These are phyloP conservation scores for Magallana ariakensis DNA, from an alignment of 1,140 invertebrate species.

Conservation along the genomic window DNA sequence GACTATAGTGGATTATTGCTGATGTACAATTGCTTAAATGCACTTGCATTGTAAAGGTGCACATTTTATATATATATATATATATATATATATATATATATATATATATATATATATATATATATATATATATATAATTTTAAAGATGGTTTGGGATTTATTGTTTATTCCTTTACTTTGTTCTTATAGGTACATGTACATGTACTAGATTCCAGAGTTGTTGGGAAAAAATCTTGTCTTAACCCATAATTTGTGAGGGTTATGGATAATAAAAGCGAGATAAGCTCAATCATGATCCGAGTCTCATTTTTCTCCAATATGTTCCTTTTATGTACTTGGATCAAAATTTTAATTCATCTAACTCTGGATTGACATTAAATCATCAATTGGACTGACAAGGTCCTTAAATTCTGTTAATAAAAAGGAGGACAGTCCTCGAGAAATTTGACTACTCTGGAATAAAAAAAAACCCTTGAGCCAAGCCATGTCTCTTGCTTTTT, in stretches of 20 bases:
- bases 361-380: background rate
- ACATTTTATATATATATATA: too few relatives aligned
- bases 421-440: background rate
- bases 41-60: background rate
- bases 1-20: slow-evolving; percentile 10
- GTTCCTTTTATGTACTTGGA: background rate
- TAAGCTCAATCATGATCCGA: slow-evolving; percentile 1
- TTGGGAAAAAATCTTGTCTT: too few relatives aligned
- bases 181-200: background rate
- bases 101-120: too few relatives aligned
- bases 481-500: slow-evolving; percentile 10
- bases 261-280: slow-evolving; percentile 1
- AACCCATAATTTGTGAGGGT: too few relatives aligned
- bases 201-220: slow-evolving; percentile 5
- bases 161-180: slow-evolving; percentile 2
- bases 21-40: slow-evolving; percentile 3
- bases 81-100: too few relatives aligned
- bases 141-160: slow-evolving; percentile 16
- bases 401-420: slow-evolving; percentile 8
- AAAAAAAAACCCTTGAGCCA: background rate
- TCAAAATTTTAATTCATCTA: background rate
- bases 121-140: too few relatives aligned
- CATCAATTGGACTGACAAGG: background rate
- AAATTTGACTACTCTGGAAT: slow-evolving; percentile 16
- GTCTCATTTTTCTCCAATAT: slow-evolving; percentile 16